Conservation (phyloP, 2,888 invertebrate species). For the Camptogramma bilineatum region DNA sequence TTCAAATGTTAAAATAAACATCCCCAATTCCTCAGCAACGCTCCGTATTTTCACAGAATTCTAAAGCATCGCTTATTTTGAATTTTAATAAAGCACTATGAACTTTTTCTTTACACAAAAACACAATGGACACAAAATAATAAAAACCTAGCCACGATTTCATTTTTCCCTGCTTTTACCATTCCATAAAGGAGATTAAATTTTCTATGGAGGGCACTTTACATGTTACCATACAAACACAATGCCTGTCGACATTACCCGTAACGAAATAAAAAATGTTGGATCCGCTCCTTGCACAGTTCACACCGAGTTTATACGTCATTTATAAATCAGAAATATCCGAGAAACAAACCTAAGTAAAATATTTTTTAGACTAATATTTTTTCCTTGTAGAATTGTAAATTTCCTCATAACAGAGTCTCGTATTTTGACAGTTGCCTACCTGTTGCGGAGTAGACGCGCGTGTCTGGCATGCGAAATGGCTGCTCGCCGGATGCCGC, state of each 20-base stretch:
- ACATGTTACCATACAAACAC: too few species aligned
- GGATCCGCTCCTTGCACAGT: too few species aligned
- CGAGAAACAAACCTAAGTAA: neutral
- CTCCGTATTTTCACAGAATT: neutral
- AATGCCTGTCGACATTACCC: too few species aligned
- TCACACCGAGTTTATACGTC: neutral
- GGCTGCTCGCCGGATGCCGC: conserved; percentile 59
- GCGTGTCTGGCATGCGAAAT: conserved; percentile 69
- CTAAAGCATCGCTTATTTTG: neutral
- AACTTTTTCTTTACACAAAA: neutral
- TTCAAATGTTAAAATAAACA: neutral
- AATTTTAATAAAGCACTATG: neutral
- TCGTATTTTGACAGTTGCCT: conserved; percentile 9
- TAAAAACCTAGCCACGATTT: neutral
- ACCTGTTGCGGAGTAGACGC: conserved; percentile 37
- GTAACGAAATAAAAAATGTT: too few species aligned
- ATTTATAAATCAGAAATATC: neutral
- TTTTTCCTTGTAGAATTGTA: neutral
- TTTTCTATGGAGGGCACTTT: neutral
- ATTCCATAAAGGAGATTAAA: neutral
- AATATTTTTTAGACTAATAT: neutral
- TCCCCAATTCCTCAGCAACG: neutral
- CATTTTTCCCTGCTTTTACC: neutral
- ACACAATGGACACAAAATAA: too few species aligned
- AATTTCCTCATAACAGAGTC: conserved; percentile 2